phyloP scores from a whole-genome alignment of 2,797 vertebrate species.

The Peromyscus attwateri region DNA sequence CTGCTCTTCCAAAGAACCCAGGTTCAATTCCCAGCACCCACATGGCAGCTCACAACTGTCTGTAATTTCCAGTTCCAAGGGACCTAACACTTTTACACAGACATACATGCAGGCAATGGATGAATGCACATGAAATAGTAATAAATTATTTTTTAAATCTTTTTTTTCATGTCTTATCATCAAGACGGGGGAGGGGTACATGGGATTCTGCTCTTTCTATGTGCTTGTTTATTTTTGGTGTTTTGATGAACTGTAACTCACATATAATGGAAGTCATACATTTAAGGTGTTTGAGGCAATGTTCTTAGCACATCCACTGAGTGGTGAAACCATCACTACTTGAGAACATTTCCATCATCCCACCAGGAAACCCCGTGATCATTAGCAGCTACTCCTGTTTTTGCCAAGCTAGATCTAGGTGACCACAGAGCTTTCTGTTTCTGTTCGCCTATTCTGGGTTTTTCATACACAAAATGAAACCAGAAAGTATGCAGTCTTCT shows the following conservation, averaged over 20 bases:
- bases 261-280: not conserved
- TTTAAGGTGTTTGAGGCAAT: not conserved
- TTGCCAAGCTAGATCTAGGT: not conserved
- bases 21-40: not conserved
- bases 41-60: not conserved
- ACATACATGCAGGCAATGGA: not conserved
- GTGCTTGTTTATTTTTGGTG: slow-evolving; percentile 1
- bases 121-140: not conserved
- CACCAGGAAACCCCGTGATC: not conserved
- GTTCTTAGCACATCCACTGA: not conserved
- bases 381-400: not conserved
- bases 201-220: not conserved
- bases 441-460: not conserved
- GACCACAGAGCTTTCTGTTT: slow-evolving; percentile 17
- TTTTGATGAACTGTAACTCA: slow-evolving; percentile 26
- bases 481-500: not conserved
- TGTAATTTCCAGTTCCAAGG: not conserved
- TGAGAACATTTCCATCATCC: slow-evolving; percentile 16
- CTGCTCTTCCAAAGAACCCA: not conserved
- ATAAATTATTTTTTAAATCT: not conserved
- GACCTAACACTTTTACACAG: not conserved
- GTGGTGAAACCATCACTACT: not conserved
- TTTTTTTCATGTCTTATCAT: slow-evolving; percentile 5
- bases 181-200: not conserved
- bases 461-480: not conserved